Conservation (phyloP, 1,140 invertebrate genomes). For the Drosophila tropicalis region DNA sequence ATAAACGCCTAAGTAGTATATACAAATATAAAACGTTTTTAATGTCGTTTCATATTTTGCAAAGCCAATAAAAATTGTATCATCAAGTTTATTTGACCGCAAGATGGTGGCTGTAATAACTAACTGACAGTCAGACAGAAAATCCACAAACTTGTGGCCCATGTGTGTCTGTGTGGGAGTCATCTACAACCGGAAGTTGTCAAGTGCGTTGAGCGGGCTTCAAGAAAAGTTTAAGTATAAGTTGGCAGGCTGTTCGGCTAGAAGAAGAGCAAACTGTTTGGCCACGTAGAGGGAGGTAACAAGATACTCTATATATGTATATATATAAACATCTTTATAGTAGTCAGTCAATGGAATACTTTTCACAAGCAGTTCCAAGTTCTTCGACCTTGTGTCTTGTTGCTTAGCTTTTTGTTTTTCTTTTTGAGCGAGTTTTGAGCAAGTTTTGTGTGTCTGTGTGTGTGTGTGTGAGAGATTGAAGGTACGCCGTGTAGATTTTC, state of each 20-base stretch:
- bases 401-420: slow-evolving; percentile 1
- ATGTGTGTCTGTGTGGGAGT: not conserved
- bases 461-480: not conserved
- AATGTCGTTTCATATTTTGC: not conserved
- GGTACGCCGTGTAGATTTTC: slow-evolving; percentile 10
- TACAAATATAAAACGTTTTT: too few relatives aligned
- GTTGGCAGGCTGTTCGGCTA: slow-evolving; percentile 20
- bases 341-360: slow-evolving; percentile 28
- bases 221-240: slow-evolving; percentile 38
- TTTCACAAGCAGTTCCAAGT: slow-evolving; percentile 33
- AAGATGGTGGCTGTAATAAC: slow-evolving; percentile 69
- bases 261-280: slow-evolving; percentile 38
- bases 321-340: not conserved
- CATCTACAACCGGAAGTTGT: slow-evolving; percentile 50
- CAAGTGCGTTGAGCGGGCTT: slow-evolving; percentile 46
- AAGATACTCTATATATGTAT: not conserved
- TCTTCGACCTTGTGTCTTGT: not conserved
- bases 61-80: slow-evolving; percentile 66
- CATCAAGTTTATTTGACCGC: slow-evolving; percentile 63
- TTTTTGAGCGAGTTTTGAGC: not conserved
- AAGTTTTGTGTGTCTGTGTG: too few relatives aligned
- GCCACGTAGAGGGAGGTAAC: not conserved
- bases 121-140: slow-evolving; percentile 30
- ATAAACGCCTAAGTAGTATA: too few relatives aligned
- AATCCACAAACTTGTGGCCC: slow-evolving; percentile 1